These are phyloP conservation scores for Habrosyne pyritoides DNA, from an alignment of 2,888 invertebrate genomes.

Conservation along the genomic window DNA sequence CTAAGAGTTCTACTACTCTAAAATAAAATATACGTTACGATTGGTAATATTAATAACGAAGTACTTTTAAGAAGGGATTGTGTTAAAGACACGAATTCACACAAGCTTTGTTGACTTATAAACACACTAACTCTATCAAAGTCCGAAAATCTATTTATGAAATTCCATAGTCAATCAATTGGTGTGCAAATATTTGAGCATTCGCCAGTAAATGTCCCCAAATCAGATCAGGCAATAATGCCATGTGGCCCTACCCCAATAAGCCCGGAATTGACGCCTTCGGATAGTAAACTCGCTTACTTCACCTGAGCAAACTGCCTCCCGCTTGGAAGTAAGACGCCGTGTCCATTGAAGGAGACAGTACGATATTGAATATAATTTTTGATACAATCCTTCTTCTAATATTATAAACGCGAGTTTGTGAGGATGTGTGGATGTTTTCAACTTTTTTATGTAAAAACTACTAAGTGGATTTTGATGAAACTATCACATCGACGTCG, in stretches of 20 bases:
- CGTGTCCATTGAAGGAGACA: conserved; percentile 39
- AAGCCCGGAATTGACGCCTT: conserved; percentile 60
- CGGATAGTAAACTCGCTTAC: conserved; percentile 64
- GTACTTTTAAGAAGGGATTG: too few species aligned
- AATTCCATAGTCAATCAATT: conserved; percentile 11
- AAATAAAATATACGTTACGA: too few species aligned
- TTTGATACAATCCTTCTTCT: too few species aligned
- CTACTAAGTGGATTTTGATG: too few species aligned
- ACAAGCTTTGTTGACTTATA: too few species aligned
- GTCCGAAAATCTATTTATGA: not conserved
- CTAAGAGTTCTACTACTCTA: too few species aligned
- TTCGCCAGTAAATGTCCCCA: conserved; percentile 21
- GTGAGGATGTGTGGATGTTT: too few species aligned
- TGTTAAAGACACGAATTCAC: too few species aligned
- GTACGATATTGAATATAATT: conserved; percentile 18
- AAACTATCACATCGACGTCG: too few species aligned
- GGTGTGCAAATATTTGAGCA: conserved; percentile 13
- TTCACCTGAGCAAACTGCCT: conserved; percentile 69
- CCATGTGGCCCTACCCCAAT: conserved; percentile 66
- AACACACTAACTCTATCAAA: not conserved
- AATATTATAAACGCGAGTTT: too few species aligned
- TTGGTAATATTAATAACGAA: too few species aligned
- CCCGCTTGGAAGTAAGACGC: conserved; percentile 37
- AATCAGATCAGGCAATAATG: conserved; percentile 13
- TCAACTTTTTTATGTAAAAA: too few species aligned